A percentile compares a stretch with the other conserved stretches of the same genome.
Conservation (phyloP, 2,888 invertebrate species). For the Piscicola geometra region DNA sequence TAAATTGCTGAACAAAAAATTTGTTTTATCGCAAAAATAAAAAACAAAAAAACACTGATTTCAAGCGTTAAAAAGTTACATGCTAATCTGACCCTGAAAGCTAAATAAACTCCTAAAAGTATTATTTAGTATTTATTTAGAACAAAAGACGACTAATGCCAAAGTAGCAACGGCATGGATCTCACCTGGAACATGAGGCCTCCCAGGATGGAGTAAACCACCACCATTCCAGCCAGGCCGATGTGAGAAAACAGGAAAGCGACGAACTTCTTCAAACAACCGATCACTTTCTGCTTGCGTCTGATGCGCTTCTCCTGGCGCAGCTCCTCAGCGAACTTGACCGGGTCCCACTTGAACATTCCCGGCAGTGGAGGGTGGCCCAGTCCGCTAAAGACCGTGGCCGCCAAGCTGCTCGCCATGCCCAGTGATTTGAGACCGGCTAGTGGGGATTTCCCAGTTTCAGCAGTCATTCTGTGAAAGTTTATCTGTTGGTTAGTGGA, state of each 20-base stretch:
- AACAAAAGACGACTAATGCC: no score
- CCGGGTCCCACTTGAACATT: constrained; percentile 35
- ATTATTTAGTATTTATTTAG: no score
- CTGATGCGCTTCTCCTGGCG: constrained; percentile 39
- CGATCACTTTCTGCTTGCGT: constrained; percentile 45
- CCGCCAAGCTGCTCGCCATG: constrained; percentile 32
- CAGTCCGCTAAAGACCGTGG: constrained; percentile 32
- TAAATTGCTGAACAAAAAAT: no score
- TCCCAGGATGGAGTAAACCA: constrained; percentile 81
- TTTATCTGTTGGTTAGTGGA: no score
- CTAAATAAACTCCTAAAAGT: no score
- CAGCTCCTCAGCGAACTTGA: constrained; percentile 39
- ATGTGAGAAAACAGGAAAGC: constrained; percentile 96
- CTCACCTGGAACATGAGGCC: constrained; percentile 74
- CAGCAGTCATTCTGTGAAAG: constrained; percentile 1
- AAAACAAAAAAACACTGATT: no score
- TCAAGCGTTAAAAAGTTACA: no score
- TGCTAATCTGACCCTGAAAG: no score
- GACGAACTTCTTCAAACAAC: constrained; percentile 64
- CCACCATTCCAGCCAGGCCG: constrained; percentile 71
- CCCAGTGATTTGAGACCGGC: constrained; percentile 27
- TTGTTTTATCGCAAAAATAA: no score
- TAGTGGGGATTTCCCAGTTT: neutral
- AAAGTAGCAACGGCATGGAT: no score
- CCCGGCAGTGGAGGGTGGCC: constrained; percentile 31